Base-by-base conservation (phyloP, 2,113 vertebrate species). In the Cervus canadensis region DNA sequence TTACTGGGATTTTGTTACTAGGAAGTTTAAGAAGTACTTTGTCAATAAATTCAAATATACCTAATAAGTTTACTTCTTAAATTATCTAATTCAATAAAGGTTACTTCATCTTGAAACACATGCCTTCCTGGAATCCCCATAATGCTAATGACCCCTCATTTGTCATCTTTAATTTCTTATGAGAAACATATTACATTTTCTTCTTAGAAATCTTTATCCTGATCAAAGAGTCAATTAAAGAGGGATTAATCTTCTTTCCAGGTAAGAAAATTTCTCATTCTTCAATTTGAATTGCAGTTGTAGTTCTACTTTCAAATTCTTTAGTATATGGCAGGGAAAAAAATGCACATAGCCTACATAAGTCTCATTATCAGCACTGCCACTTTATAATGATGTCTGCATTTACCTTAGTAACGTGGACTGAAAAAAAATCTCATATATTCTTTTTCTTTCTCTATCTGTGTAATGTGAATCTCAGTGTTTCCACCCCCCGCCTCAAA, bases 181-280 rank as follows among this genome's bases (percentile, higher is more conserved):
- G 89, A 96, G 60, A 94, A 14, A 7, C 30, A 76, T 94, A 81
- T 86, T 96, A 45, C 78, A 96, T 96, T 97, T 95, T 96, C 71
- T 93, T 94, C 96, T 86, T 97, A 96, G 89, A 98, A 97, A 98
- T 97, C 97, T 97, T 95, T 97, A 93, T 93, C 96, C 78, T 97
- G 91, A 97, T 95, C 93, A 96, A 93, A 94, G 79, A 96, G 86
- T 93, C 94, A 96, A 96, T 98, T 97, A 98, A 98, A 95, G 36
- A 97, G 52, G 89, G 81, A 96, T 97, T 91, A 79, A 96, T 97
- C 94, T 97, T 95, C 57, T 94, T 89, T 91, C 45, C 15, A 87
- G 79, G 60, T 89, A 93, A 17, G 26, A 94, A 93, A 64, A 45
- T 67, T 96, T 92, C 57, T 91, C 52, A 91, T 97, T 95, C 82